These are phyloP conservation scores for Margarornis squamiger DNA, from an alignment of 2,797 vertebrate genomes.

Conservation along the genomic window DNA sequence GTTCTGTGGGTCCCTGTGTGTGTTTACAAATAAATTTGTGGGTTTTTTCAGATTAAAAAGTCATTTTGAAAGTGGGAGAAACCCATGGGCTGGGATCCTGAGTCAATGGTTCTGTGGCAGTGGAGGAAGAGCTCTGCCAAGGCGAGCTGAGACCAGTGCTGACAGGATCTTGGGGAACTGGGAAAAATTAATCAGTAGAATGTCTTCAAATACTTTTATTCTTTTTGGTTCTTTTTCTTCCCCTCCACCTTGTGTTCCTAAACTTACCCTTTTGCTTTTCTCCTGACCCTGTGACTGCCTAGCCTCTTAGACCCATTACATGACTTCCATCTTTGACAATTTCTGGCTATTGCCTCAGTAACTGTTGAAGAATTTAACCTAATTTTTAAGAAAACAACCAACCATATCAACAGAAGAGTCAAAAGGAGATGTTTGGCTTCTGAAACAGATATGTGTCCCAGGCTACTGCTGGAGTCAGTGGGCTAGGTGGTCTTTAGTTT, in stretches of 20 bases:
- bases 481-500: neutral
- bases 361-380: neutral
- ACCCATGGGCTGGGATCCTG: neutral
- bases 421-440: neutral
- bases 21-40: neutral
- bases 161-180: neutral
- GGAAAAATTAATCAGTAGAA: neutral
- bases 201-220: neutral
- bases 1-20: neutral
- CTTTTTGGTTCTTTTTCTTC: neutral
- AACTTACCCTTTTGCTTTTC: neutral
- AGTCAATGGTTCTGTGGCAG: neutral
- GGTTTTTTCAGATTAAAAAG: neutral
- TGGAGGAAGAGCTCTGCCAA: neutral
- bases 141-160: neutral
- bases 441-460: neutral
- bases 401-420: neutral
- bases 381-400: neutral
- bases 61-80: neutral
- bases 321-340: neutral
- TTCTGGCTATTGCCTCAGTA: neutral
- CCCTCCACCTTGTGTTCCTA: rapidly evolving
- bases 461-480: neutral
- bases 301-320: neutral
- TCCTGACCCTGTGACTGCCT: neutral